phyloP scores from a whole-genome alignment of 2,888 invertebrate species.

The Litoditis marina region DNA sequence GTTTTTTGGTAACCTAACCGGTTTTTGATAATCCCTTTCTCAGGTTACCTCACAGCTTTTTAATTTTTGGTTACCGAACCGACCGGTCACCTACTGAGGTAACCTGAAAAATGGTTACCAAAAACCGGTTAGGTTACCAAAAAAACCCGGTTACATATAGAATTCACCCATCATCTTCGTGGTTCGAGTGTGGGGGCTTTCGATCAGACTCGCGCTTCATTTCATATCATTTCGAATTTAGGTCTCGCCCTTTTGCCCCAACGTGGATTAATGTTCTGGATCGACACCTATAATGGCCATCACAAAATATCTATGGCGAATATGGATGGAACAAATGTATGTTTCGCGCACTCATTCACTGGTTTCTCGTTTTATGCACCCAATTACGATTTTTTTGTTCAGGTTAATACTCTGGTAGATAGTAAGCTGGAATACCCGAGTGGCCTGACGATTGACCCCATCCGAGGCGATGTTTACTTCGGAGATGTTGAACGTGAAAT shows the following conservation, averaged over 20 bases:
- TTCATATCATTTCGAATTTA: no score
- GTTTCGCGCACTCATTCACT: background rate
- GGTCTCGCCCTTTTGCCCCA: slow-evolving; percentile 41
- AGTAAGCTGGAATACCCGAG: slow-evolving; percentile 36
- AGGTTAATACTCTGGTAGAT: slow-evolving; percentile 33
- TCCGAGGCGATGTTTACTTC: slow-evolving; percentile 41
- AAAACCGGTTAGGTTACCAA: no score
- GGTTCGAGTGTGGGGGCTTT: no score
- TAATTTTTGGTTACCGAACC: no score
- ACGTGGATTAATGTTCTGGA: slow-evolving; percentile 36
- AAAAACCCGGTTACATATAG: no score
- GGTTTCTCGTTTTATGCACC: background rate
- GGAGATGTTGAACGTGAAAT: slow-evolving; percentile 33
- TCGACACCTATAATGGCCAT: slow-evolving; percentile 65
- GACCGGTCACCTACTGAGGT: no score
- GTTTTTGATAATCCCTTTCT: no score
- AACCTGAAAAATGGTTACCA: no score
- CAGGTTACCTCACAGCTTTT: no score
- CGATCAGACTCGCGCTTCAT: no score
- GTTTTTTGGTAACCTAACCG: no score
- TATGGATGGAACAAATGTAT: slow-evolving; percentile 86
- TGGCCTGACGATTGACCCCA: slow-evolving; percentile 39
- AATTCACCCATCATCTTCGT: no score
- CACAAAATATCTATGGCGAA: slow-evolving; percentile 88
- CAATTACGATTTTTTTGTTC: slow-evolving; percentile 4